These are phyloP conservation scores for Nothoprocta perdicaria DNA, from an alignment of 2,113 vertebrate species.

Conservation along the genomic window DNA sequence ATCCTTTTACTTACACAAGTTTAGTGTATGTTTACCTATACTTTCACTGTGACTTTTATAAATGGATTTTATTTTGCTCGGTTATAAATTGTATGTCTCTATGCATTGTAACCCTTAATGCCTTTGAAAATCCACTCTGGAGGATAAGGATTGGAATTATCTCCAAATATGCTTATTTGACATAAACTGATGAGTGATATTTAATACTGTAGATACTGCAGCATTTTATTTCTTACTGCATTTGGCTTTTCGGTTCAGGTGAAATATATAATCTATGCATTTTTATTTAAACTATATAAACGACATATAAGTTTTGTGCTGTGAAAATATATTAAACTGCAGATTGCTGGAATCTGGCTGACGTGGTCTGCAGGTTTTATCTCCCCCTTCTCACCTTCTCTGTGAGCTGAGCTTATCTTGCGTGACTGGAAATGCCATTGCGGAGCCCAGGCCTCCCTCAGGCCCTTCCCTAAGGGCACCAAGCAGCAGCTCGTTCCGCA, in stretches of 20 bases:
- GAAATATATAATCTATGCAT: not conserved
- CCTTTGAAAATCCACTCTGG: conserved; percentile 56
- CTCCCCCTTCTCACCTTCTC: not conserved
- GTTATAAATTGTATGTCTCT: conserved; percentile 29
- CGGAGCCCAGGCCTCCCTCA: fast-evolving
- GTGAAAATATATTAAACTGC: conserved; percentile 14
- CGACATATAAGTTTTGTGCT: not conserved
- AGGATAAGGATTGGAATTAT: not conserved
- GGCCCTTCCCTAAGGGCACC: not conserved
- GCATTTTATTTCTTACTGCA: not conserved
- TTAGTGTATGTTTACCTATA: conserved; percentile 26
- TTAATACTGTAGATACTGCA: not conserved
- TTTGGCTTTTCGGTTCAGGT: conserved; percentile 19
- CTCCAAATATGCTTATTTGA: conserved; percentile 30
- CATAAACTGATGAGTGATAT: not conserved
- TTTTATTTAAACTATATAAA: conserved; percentile 36
- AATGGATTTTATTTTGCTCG: conserved; percentile 39
- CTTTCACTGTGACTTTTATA: conserved; percentile 64
- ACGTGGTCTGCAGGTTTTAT: not conserved
- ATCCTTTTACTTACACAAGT: conserved; percentile 3
- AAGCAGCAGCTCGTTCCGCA: fast-evolving
- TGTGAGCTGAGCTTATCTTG: not conserved
- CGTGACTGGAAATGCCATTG: fast-evolving
- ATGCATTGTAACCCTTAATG: conserved; percentile 55
- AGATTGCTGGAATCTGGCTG: not conserved